Conservation (phyloP, 2,797 vertebrate genomes). For the Falco concolor region DNA sequence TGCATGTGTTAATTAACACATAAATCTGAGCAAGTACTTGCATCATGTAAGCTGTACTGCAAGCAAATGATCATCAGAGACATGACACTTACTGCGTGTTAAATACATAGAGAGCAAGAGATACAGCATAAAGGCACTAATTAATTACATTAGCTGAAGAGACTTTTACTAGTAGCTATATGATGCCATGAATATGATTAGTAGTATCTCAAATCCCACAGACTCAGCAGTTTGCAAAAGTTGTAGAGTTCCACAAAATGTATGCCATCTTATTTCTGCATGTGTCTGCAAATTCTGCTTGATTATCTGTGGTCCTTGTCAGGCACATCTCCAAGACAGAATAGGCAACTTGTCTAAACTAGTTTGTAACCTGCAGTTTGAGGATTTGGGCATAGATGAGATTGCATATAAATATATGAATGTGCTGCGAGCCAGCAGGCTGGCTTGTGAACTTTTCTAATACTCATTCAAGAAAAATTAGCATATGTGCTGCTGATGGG, state of each 20-base stretch:
- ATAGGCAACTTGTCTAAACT: not conserved
- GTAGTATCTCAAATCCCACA: not conserved
- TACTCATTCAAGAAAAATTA: not conserved
- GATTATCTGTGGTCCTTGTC: not conserved
- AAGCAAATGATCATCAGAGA: not conserved
- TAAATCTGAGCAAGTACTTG: not conserved
- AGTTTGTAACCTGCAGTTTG: not conserved
- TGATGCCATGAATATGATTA: not conserved
- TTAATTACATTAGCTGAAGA: not conserved
- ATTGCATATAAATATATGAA: not conserved
- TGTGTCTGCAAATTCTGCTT: not conserved
- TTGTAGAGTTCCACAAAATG: not conserved
- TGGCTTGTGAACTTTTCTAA: not conserved
- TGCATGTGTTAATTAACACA: not conserved
- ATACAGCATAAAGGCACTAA: not conserved
- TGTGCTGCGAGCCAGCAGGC: not conserved
- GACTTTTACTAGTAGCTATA: not conserved
- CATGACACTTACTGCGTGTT: not conserved
- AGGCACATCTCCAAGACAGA: not conserved
- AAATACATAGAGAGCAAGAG: not conserved
- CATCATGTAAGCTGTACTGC: not conserved
- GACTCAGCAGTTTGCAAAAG: not conserved
- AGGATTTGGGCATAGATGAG: not conserved
- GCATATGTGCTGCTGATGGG: not conserved
- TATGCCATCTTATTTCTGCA: not conserved